Evolutionary conservation across 1,140 invertebrate genomes (phyloP), one percentile per base, ranked within the genome.

Genomic region (Brachionus asplanchnoidis): DNA sequence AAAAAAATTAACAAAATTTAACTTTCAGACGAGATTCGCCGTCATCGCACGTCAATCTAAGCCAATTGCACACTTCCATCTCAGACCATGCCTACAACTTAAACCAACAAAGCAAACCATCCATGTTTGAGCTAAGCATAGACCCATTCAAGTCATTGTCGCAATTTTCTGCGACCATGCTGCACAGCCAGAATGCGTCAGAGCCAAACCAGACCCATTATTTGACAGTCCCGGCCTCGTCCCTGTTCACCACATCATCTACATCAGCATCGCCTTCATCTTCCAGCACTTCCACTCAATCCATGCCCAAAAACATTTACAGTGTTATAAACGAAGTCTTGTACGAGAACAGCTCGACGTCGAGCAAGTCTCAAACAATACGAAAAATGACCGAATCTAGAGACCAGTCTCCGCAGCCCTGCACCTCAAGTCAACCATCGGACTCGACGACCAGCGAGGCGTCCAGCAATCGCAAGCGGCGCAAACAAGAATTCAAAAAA

Each of bases 401-500:
- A 17, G 32, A 53, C 20, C 44, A 28, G 8, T 77, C 53, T 50
- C 73, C 17, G 14, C 73, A 46, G 46, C 73, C 68, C 0, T 53
- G 20, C 20, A 77, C 73, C 17, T 50, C 73, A 1, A 77, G 44
- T 32, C 73, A 46, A 32, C 73, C 44, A 3, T 77, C 73, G 8
- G 44, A 50, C 9, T 46, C 73, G 23, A 50, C 20, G 0, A 77
- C 20, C 20, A 23, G 7, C 73, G 20, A 77, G 11, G 20, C 20
- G 2, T 46, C 40, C 42, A 50, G 9, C 20, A 77, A 20, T 14
- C 73, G 73, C 23, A 77, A 77, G 32, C 5, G 73, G 7, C 73
- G 73, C n/a, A 77, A 77, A 50, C 73, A 77, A 77, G 73, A 77
- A 50, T 77, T 77, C 26, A 77, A 77, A 77, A 77, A 77, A 50